phyloP scores from a whole-genome alignment of 2,113 vertebrate species.

The Arvicanthis niloticus region DNA sequence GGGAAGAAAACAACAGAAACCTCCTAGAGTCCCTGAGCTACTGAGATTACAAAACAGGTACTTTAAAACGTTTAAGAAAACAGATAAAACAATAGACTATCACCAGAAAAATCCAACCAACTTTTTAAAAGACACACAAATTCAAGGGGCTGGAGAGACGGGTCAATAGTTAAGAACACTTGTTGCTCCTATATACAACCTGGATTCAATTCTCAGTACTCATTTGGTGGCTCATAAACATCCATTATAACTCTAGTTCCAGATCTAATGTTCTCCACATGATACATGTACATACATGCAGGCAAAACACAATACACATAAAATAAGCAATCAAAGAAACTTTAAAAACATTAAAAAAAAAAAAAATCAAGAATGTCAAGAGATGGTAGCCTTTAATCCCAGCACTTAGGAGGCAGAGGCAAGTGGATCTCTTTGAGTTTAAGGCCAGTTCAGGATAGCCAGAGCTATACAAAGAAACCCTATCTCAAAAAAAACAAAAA shows the following conservation, averaged over 20 bases:
- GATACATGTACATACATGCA: not conserved
- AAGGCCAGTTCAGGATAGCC: not conserved
- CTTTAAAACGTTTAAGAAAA: constrained; percentile 24
- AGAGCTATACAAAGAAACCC: not conserved
- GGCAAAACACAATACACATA: not conserved
- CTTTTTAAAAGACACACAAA: constrained; percentile 7
- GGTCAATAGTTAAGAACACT: not conserved
- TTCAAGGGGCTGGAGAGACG: not conserved
- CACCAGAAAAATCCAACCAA: constrained; percentile 24
- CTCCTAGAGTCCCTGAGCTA: not conserved
- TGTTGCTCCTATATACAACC: not conserved
- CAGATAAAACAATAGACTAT: not conserved
- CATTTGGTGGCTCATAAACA: not conserved
- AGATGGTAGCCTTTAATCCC: not conserved
- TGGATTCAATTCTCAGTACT: not conserved
- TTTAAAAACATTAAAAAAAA: not conserved
- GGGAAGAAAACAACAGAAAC: not conserved
- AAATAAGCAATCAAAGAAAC: not conserved
- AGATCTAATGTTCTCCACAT: not conserved
- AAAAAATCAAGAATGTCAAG: not conserved
- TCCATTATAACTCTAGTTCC: not conserved
- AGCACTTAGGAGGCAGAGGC: not conserved
- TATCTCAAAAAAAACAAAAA: not conserved
- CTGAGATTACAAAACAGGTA: not conserved
- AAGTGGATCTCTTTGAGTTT: not conserved